Percentiles rank a stretch among this genome's conserved stretches.
Conservation (phyloP, 1,140 invertebrate species). For the Oryzaephilus surinamensis region DNA sequence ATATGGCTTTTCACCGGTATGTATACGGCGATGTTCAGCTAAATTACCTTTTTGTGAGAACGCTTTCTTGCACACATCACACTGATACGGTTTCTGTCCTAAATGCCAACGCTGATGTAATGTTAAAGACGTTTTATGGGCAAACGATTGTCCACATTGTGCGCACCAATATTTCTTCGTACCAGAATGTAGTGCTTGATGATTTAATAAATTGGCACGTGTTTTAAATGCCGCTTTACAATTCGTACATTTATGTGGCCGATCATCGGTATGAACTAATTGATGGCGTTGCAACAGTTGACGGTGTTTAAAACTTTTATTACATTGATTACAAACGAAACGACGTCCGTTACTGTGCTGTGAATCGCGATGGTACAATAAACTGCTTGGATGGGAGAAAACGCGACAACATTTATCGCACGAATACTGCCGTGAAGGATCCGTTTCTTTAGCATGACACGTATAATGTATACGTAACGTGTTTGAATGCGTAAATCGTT, state of each 20-base stretch:
- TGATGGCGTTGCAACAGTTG: slow-evolving; percentile 57
- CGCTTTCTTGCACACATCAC: slow-evolving; percentile 47
- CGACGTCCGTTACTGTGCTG: slow-evolving; percentile 50
- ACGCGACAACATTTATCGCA: background rate
- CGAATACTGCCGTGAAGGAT: background rate
- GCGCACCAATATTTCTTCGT: slow-evolving; percentile 64
- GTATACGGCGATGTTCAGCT: slow-evolving; percentile 43
- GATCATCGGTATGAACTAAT: slow-evolving; percentile 54
- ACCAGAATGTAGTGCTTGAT: slow-evolving; percentile 54
- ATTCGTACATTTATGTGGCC: slow-evolving; percentile 48
- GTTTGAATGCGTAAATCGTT: slow-evolving; percentile 44
- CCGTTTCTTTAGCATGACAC: slow-evolving; percentile 1
- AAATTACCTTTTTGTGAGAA: slow-evolving; percentile 54
- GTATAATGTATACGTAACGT: slow-evolving; percentile 48
- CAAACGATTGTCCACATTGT: slow-evolving; percentile 64
- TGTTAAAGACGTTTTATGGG: slow-evolving; percentile 61
- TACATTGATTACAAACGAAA: slow-evolving; percentile 60
- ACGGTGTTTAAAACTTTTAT: slow-evolving; percentile 58
- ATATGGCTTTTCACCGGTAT: slow-evolving; percentile 45
- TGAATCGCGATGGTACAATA: slow-evolving; percentile 58
- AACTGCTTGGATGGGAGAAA: slow-evolving; percentile 51
- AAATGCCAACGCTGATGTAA: slow-evolving; percentile 44
- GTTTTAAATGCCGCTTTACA: slow-evolving; percentile 60
- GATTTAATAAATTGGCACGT: slow-evolving; percentile 57
- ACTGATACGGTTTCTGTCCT: slow-evolving; percentile 43